Base-by-base conservation (phyloP, 2,888 invertebrate species). In the Therioaphis trifolii region DNA sequence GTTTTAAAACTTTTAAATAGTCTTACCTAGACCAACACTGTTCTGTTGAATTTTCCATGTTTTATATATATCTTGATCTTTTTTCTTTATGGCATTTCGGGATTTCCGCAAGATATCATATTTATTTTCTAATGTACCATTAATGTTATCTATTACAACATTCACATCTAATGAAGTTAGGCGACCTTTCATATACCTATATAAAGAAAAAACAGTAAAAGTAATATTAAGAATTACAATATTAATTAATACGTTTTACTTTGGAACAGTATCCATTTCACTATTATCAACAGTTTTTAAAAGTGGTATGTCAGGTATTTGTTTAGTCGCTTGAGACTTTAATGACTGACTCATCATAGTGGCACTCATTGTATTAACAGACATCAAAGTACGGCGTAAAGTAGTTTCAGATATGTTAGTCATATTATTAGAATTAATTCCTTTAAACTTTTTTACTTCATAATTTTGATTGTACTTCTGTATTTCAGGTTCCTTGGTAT, bases 161-260 rank as follows among this genome's bases (percentile, higher is more conserved):
- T 85, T 85, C 15, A 85, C 21, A 69, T 58, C 66, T 43, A 49
- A 52, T 35, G 84, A 76, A n/a, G 61, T 77, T 58, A 84, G 55
- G 43, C 85, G 74, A n/a, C 85, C 85, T 80, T 84, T 85, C 85
- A 85, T 85, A 18, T 85, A 85, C 40, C 85, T 85, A 35, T 29
- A 84, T n/a, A n/a, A n/a, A 74, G 21, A 58, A n/a, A n/a, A n/a
- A n/a, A n/a, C n/a, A n/a, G n/a, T n/a, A n/a, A n/a, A n/a, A n/a
- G n/a, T 55, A 58, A 27, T 79, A 69, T 66, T 46, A 18, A 52
- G 21, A 21, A 55, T n/a, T 35, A 61, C 61, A n/a, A n/a, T n/a
- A n/a, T 24, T 35, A 14, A n/a, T n/a, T n/a, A n/a, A n/a, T 24
- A 43, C 18, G 15, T 24, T 46, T 43, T 61, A 85, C 85, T 85